Evolutionary conservation across 2,797 vertebrate genomes (phyloP), one percentile per base, ranked within the genome.

Genomic region (Microchirus variegatus): DNA sequence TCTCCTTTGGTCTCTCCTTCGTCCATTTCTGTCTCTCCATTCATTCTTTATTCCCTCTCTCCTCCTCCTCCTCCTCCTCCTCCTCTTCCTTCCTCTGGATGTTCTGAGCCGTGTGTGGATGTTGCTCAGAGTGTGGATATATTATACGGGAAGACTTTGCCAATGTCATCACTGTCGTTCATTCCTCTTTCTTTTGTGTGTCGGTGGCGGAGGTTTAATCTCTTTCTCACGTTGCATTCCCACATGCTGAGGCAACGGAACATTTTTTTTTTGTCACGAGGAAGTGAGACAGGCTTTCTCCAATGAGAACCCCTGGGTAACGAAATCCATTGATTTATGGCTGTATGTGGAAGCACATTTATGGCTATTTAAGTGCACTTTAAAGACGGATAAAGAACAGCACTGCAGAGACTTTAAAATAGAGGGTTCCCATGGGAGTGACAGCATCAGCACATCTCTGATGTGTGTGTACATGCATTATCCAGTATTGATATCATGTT

Each of bases 141-240:
- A 76, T 35, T 65, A 72, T 59, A 76, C 31, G 19, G 43, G 50
- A 57, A 14, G 66, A 57, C 63, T 77, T 70, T 79, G 69, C 73
- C 70, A 67, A 19, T 42, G 46, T 60, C 26, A 41, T 81, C 76
- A 56, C 77, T 80, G 75, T 75, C 73, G 72, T 31, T 31, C 81
- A 77, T 65, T 59, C 55, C 51, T 43, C 57, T 78, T 72, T 66
- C 67, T 66, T 75, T 69, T 63, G 68, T 78, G 80, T 63, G 70
- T 87, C 22, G 22, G 22, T 10, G 40, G 11, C 75, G 77, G 78
- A 84, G 75, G 74, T 65, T 80, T 87, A 87, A 86, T 86, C 77
- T 76, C 75, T 81, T 78, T 72, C 86, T 87, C 78, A 80, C 79
- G 73, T 84, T 80, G 77, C 81, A 80, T 79, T 84, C 84, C 75